Evolutionary conservation across 2,888 invertebrate genomes (phyloP), one percentile per base, ranked within the genome.

Genomic region (Idaea biselata): DNA sequence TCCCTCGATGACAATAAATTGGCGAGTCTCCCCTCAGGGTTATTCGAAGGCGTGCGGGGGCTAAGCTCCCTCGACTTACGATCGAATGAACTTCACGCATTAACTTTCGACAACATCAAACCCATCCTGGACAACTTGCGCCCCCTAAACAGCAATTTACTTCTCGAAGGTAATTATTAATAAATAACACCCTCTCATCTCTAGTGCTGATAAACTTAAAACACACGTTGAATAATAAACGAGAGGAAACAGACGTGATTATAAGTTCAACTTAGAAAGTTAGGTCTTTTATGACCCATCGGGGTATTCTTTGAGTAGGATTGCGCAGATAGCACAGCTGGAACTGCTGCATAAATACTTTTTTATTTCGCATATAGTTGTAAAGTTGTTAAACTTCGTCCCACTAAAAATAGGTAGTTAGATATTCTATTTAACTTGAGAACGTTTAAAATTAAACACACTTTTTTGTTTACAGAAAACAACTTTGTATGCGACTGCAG

Each of bases 401-500:
- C 58, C 62, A 61, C 58, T 62, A 16, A 65, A 63, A 68, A 61
- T 63, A 63, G 44, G 11, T 44, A 11, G 11, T 5, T 25, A 25
- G 1, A 25, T 25, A 25, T 25, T 62, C 58, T 62, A 66, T 62
- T 68, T 61, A 65, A 62, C 57, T 68, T 66, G 66, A 17, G 8
- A 18, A 60, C 58, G 56, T 58, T 59, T 63, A 62, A 65, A 60
- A 57, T 68, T 66, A 58, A 59, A 67, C 58, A 57, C 64, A 64
- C 67, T 54, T 65, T 63, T 77, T 74, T 79, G 73, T 81, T 93
- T 93, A 60, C 95, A 97, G 97, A 95, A 77, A 97, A 97, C 91
- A 95, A 94, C 83, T 95, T 97, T 87, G 94, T 95, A 74, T 97
- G 97, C 89, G 96, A 97, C 93, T 97, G 97, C 85, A 95, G 96